Base-by-base conservation (phyloP, 2,888 invertebrate genomes). In the Gonocerus acuteangulatus region DNA sequence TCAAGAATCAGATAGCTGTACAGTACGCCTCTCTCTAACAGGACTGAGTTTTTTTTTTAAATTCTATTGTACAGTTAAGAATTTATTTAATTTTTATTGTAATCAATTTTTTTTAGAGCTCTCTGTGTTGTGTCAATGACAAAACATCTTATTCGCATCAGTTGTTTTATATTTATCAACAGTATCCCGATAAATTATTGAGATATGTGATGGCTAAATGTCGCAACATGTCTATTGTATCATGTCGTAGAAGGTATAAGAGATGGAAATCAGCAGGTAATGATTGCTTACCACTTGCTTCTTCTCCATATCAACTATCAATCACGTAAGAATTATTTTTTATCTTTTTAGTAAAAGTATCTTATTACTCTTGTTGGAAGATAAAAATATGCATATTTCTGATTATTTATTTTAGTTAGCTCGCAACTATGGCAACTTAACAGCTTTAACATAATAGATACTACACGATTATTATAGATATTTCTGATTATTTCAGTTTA, bases 111-210 rank as follows among this genome's bases (percentile, higher is more conserved):
- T 60, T 84, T 54, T 82, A 87, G 71, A 83, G 85, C 66, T 82
- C 84, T 0, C 74, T 87, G 69, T 81, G 80, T 62, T 79, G 79
- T 68, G 74, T 75, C 44, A 76, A 79, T 61, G 83, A 85, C 67
- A 82, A 83, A 69, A 78, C 80, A 1, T 79, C 81, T 0, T 82
- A 82, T 72, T 79, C 82, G 1, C 79, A 82, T 67, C 85, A 86
- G 66, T 75, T 88, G 63, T 85, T 83, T 68, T 81, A 81, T 69
- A 79, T 87, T 15, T 87, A 87, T 69, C 84, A 84, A 67, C 82
- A 82, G 66, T 89, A 84, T 72, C 80, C 85, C 0, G 87, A 89
- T 66, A 74, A 76, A 22, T 70, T 84, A 3, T 73, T 89, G 2
- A 75, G 80, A 54, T 74, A 75, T 0, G 83, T 84, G 0, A 79